A percentile compares a stretch with the other conserved stretches of the same genome.
Conservation (phyloP, 2,113 vertebrate species). For the Sceloporus undulatus region DNA sequence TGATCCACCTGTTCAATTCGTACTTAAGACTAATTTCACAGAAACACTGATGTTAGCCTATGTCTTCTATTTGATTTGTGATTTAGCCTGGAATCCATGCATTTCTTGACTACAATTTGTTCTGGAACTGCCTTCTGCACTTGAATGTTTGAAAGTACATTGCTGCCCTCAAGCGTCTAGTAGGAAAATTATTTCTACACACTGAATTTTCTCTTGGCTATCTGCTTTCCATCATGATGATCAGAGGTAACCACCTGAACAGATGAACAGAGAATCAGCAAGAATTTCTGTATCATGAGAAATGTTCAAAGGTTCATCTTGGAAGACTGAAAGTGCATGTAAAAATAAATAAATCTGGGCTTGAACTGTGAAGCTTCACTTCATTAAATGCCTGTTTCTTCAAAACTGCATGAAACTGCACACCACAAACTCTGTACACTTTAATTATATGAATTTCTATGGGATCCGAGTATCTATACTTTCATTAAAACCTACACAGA, state of each 20-base stretch:
- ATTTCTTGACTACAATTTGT: neutral
- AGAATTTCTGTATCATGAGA: neutral
- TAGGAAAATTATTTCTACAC: neutral
- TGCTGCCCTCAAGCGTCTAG: slow-evolving; percentile 68
- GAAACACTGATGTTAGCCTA: slow-evolving; percentile 12
- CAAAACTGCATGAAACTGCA: neutral
- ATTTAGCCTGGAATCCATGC: neutral
- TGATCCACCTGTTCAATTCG: neutral
- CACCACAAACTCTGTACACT: too few relatives aligned
- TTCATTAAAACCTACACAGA: neutral
- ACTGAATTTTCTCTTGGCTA: neutral
- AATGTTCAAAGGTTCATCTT: neutral
- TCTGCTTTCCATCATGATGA: neutral
- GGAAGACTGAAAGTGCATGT: neutral
- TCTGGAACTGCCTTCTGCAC: neutral
- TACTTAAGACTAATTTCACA: neutral
- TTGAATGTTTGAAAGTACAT: slow-evolving; percentile 41
- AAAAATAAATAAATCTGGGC: neutral
- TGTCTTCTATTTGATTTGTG: neutral
- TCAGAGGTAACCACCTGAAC: neutral
- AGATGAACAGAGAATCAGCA: neutral
- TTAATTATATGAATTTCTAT: neutral
- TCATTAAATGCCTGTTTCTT: neutral
- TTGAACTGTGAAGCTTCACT: neutral
- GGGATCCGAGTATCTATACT: too few relatives aligned